Evolutionary conservation across 2,797 vertebrate genomes (phyloP), one percentile per base, ranked within the genome.

Genomic region (Bovichtus variegatus): DNA sequence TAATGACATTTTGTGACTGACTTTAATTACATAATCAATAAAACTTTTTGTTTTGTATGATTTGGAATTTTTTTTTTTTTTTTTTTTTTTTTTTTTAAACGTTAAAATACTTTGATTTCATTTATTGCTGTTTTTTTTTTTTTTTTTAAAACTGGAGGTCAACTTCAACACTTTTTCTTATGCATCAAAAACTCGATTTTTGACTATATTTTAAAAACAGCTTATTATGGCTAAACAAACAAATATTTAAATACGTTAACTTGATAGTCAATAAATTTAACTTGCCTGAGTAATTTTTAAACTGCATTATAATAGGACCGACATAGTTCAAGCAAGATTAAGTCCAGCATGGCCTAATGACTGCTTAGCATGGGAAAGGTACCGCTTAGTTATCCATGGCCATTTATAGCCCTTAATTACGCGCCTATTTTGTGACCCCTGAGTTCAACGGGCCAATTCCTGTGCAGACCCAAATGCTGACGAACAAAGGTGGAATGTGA

Each of bases 341-440:
- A 63, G 70, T 73, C 70, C 74, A 78, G 54, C 71, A n/a, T 55
- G 66, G 25, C n/a, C 41, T 81, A 87, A 88, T 80, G 82, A 90
- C 74, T 88, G 85, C 87, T 86, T 86, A 74, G 89, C 88, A 90
- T 92, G 91, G 90, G 90, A 92, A 94, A 92, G 90, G 86, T 91
- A 87, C 80, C 76, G 77, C 86, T 90, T 86, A 90, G 83, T 86
- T 89, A 87, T 87, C 88, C 89, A 19, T 68, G 78, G 81, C 92
- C 93, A 94, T 95, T 94, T 94, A 94, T 93, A 94, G 91, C 87
- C 88, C 89, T 92, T 94, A 94, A 95, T 95, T 95, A 90, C 83
- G 73, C 83, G 85, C 92, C 93, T 92, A 94, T 94, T 95, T 94
- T 84, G 89, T 94, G 94, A 95, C 93, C 94, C 81, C 91, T 70